A percentile compares a stretch with the other conserved stretches of the same genome.
Conservation (phyloP, 2,797 vertebrate genomes). For the Alcedo quadribrachys region DNA sequence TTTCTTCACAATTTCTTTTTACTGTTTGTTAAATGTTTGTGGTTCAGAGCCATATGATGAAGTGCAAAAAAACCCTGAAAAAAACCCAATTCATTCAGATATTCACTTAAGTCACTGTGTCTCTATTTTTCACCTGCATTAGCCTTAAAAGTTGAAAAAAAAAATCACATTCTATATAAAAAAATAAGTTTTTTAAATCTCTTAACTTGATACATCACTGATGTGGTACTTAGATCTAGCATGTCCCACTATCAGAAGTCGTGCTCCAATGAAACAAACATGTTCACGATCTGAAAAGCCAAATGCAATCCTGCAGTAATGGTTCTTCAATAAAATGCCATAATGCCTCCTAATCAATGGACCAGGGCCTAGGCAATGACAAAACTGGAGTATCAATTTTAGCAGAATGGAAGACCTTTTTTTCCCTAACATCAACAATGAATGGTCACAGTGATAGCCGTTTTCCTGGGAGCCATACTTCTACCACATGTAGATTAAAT, state of each 20-base stretch:
- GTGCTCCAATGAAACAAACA: background rate
- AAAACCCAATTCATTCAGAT: background rate
- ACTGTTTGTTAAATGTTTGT: background rate
- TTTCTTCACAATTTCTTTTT: background rate
- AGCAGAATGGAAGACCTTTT: slow-evolving; percentile 57
- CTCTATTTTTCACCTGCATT: background rate
- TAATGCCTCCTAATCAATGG: background rate
- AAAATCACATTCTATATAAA: background rate
- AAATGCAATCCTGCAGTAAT: slow-evolving; percentile 20
- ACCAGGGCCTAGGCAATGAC: background rate
- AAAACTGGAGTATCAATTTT: slow-evolving; percentile 15
- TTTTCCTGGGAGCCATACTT: slow-evolving; percentile 42
- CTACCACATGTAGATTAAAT: slow-evolving; percentile 53
- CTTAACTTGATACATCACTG: background rate
- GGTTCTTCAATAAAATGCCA: slow-evolving; percentile 31
- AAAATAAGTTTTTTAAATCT: background rate
- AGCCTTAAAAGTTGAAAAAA: background rate
- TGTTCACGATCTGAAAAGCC: slow-evolving; percentile 20
- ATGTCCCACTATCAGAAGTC: background rate
- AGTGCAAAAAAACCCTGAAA: background rate
- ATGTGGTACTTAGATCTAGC: background rate
- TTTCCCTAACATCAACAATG: slow-evolving; percentile 35
- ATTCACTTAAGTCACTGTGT: background rate
- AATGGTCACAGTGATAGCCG: background rate
- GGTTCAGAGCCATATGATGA: background rate